Evolutionary conservation across 35 echinoderm and acorn worm species (phyloP).

Genomic region (Nesometra sesokonis): DNA sequence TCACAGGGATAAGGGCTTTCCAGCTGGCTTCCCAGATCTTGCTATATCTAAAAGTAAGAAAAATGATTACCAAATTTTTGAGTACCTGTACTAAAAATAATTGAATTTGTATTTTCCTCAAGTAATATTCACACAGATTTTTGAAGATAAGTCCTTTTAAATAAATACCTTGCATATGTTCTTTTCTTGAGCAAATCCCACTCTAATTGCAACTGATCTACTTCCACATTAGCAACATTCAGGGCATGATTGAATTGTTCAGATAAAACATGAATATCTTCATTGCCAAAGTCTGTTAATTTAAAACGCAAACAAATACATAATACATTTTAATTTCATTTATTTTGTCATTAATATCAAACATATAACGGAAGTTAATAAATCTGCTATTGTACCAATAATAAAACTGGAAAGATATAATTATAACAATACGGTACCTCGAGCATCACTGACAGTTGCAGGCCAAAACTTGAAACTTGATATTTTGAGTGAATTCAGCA

Average conservation of each 20-base stretch:
- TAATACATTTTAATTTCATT: too few species aligned
- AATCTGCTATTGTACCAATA: too few species aligned
- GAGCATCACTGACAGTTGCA: neutral
- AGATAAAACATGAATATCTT: neutral
- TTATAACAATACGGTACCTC: neutral
- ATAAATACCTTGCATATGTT: slow-evolving; percentile 23
- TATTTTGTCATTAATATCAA: too few species aligned
- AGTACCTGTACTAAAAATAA: too few species aligned
- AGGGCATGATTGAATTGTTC: neutral
- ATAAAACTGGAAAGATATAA: too few species aligned
- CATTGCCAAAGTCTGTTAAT: neutral
- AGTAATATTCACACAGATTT: too few species aligned
- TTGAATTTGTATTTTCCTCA: too few species aligned
- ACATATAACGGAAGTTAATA: too few species aligned
- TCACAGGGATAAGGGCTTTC: neutral
- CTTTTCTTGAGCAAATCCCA: slow-evolving; percentile 29
- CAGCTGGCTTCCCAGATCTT: slow-evolving; percentile 1
- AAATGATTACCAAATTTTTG: neutral
- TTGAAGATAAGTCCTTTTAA: too few species aligned
- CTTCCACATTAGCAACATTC: neutral
- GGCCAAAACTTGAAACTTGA: neutral
- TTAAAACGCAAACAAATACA: neutral
- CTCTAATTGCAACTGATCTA: neutral
- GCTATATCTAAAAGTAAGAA: neutral
- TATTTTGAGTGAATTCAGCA: neutral